Percentiles rank a stretch among this genome's conserved stretches.
These are phyloP conservation scores for Operophtera brumata DNA, from an alignment of 2,888 invertebrate genomes.

Conservation along the genomic window DNA sequence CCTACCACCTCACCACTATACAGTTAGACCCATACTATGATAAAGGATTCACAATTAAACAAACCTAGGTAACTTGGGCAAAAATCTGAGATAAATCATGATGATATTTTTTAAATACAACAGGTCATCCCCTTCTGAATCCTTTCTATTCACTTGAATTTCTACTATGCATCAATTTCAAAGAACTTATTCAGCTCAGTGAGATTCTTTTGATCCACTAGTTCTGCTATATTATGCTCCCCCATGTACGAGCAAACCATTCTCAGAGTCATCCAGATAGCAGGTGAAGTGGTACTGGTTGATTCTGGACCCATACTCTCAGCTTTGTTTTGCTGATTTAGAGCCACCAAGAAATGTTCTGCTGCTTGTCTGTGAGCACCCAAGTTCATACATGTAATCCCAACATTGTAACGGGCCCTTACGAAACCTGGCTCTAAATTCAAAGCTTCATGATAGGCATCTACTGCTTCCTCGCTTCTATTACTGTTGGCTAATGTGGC, in stretches of 20 bases:
- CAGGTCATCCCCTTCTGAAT: neutral
- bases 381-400: slow-evolving; percentile 98
- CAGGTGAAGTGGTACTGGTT: slow-evolving; percentile 85
- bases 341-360: slow-evolving; percentile 95
- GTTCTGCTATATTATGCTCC: slow-evolving; percentile 81
- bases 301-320: slow-evolving; percentile 61
- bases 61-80: too few species aligned
- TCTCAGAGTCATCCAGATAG: slow-evolving; percentile 96
- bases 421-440: slow-evolving; percentile 97
- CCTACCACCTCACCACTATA: too few species aligned
- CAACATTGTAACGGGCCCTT: slow-evolving; percentile 97
- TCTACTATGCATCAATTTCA: slow-evolving; percentile 47
- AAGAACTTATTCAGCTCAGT: slow-evolving; percentile 80
- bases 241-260: slow-evolving; percentile 93
- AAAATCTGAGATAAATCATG: neutral
- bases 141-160: too few species aligned
- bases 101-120: neutral
- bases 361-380: slow-evolving; percentile 97
- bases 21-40: too few species aligned
- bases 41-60: too few species aligned
- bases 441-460: slow-evolving; percentile 95
- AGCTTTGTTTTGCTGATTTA: slow-evolving; percentile 92
- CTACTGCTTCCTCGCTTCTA: slow-evolving; percentile 96
- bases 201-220: slow-evolving; percentile 83
- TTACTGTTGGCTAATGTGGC: slow-evolving; percentile 98